phyloP scores from a whole-genome alignment of 1,140 invertebrate genomes.

The Drosophila nebulosa region DNA sequence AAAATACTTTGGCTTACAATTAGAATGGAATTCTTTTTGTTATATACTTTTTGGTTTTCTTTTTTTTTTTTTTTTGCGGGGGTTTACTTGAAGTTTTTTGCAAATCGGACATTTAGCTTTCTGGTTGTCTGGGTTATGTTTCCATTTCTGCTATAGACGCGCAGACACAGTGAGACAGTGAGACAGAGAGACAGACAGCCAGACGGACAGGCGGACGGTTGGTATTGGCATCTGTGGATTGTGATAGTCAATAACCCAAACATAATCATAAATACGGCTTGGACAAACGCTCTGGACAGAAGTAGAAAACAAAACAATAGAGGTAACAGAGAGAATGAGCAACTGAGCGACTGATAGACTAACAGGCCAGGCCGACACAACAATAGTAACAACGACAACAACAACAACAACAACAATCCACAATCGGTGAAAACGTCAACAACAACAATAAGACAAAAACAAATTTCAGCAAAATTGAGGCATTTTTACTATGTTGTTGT shows the following conservation, averaged over 20 bases:
- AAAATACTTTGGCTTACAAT: not conserved
- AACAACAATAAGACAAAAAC: slow-evolving; percentile 16
- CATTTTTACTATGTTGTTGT: slow-evolving; percentile 32
- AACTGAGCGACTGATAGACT: not conserved
- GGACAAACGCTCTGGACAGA: slow-evolving; percentile 14
- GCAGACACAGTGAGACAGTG: not conserved
- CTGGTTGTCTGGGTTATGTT: not conserved
- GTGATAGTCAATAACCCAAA: slow-evolving; percentile 24
- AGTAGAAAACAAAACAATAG: slow-evolving; percentile 10
- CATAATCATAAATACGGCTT: slow-evolving; percentile 26
- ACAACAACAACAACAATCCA: slow-evolving; percentile 15
- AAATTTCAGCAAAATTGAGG: slow-evolving; percentile 38
- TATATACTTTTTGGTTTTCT: not conserved
- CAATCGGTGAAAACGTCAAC: slow-evolving; percentile 34
- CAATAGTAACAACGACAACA: slow-evolving; percentile 6
- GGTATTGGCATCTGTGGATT: slow-evolving; percentile 6
- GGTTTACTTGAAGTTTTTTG: not conserved
- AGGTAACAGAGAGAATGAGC: slow-evolving; percentile 5
- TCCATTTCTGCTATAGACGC: not conserved
- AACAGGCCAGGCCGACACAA: slow-evolving; percentile 21
- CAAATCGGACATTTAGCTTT: slow-evolving; percentile 1
- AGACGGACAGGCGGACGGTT: not conserved
- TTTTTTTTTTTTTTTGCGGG: not conserved
- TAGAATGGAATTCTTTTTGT: slow-evolving; percentile 4
- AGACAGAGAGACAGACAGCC: not conserved